Evolutionary conservation across 2,797 vertebrate species (phyloP), one percentile per base, ranked within the genome.

Genomic region (Lindbergichthys nudifrons): DNA sequence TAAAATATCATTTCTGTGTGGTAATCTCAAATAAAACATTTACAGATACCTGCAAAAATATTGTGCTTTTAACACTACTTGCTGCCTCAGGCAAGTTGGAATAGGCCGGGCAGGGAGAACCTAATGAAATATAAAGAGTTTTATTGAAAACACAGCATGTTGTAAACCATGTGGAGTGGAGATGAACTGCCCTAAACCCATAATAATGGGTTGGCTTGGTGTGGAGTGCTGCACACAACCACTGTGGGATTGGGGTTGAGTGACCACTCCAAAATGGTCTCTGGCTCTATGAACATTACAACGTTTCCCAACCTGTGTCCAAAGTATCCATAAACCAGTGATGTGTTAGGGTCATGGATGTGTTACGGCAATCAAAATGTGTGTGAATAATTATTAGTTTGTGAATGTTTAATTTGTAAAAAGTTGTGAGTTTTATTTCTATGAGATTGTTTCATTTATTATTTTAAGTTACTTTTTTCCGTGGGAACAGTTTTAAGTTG

Each of bases 131-230:
- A 57, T 36, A 58, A 50, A 26, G 15, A 11, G 18, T 52, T 70
- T 65, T 57, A 64, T 39, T 79, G 63, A 72, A 75, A 60, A 48
- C 67, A 70, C 65, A 78, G 43, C 54, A 46, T 32, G 77, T 43
- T 73, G 45, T 59, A 70, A 83, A 80, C 43, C 54, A 39, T 47
- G 54, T 19, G 36, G 64, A 63, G 32, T 10, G 5, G 76, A 65
- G 56, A 70, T 41, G 65, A 70, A 63, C 73, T 54, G 46, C 11
- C 45, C 3, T 41, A 8, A 56, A 15, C 54, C 59, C 18, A 63
- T 71, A 71, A 63, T 78, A 75, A 75, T 36, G 67, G 59, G 53
- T 43, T 72, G 41, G 53, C 36, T 65, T 67, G 26, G 56, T 65
- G 68, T 63, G 57, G 69, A 65, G 36, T 39, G 64, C 48, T 51